Evolutionary conservation across 2,888 invertebrate genomes (phyloP), one percentile per base, ranked within the genome.

Genomic region (Antheraea assamensis): DNA sequence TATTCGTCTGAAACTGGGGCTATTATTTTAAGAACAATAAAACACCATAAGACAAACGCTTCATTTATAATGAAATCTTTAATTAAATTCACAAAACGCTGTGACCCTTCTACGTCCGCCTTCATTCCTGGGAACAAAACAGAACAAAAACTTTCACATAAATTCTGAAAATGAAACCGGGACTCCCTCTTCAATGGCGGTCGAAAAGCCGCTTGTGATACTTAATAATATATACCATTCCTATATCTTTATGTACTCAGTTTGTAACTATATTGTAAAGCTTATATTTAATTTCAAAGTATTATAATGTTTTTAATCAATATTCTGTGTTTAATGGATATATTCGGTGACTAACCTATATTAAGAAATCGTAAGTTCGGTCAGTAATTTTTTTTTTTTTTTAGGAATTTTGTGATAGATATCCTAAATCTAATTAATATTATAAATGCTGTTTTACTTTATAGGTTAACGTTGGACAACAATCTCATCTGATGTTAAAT

Each of bases 141-240:
- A 82, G 83, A 81, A 79, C 76, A 81, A 79, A 80, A 81, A 84
- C 76, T 81, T 82, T 79, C 78, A 81, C 81, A 83, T 84, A 82
- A 82, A 85, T 84, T 82, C 74, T 78, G 75, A 78, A 83, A 86
- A 85, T 82, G 80, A 82, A 80, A 82, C 74, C 74, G 35, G 76
- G 73, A 78, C 75, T 77, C 79, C 80, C 76, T 81, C 78, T 79
- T 81, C 81, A 80, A 82, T 83, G 77, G 82, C 81, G 84, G 85
- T 84, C 81, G 82, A 87, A 86, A 80, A 82, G 82, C 81, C 83
- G 80, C 85, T 85, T 81, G 85, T 86, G n/a, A 68, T 68, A 68
- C 68, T 66, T 35, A n/a, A 68, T n/a, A 35, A 68, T 35, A 68
- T 35, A 35, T n/a, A 64, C 21, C 17, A 13, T 17, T 7, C 4